These are phyloP conservation scores for Tragelaphus buxtoni DNA, from an alignment of 2,113 vertebrate genomes.

Conservation along the genomic window DNA sequence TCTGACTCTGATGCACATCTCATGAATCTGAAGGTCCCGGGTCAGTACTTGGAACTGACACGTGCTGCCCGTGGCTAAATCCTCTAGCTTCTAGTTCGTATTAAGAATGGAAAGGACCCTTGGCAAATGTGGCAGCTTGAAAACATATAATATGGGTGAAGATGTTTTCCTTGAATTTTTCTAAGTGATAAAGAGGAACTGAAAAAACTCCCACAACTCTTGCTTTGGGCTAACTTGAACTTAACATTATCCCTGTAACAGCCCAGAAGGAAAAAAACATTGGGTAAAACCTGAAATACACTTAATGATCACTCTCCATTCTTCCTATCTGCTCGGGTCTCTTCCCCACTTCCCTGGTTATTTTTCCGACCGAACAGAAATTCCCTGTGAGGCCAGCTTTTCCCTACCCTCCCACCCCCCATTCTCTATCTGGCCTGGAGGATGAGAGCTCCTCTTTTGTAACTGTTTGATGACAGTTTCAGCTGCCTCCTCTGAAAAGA, in stretches of 20 bases:
- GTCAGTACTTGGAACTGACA: background rate
- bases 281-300: background rate
- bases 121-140: background rate
- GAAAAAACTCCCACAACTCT: background rate
- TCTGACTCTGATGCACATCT: background rate
- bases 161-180: background rate
- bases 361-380: background rate
- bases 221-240: background rate
- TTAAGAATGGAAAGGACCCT: background rate
- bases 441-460: background rate
- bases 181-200: background rate
- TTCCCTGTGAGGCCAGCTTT: background rate
- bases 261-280: background rate
- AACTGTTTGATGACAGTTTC: background rate
- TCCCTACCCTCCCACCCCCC: fast-evolving
- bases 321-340: background rate
- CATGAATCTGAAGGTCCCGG: background rate
- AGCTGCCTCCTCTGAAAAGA: background rate
- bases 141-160: background rate
- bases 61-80: background rate
- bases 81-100: background rate
- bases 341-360: background rate
- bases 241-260: background rate
- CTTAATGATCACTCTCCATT: background rate
- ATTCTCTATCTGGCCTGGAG: background rate